Percentiles rank a stretch among this genome's conserved stretches.
Conservation (phyloP, 2,113 vertebrate species). For the Pterocles gutturalis region DNA sequence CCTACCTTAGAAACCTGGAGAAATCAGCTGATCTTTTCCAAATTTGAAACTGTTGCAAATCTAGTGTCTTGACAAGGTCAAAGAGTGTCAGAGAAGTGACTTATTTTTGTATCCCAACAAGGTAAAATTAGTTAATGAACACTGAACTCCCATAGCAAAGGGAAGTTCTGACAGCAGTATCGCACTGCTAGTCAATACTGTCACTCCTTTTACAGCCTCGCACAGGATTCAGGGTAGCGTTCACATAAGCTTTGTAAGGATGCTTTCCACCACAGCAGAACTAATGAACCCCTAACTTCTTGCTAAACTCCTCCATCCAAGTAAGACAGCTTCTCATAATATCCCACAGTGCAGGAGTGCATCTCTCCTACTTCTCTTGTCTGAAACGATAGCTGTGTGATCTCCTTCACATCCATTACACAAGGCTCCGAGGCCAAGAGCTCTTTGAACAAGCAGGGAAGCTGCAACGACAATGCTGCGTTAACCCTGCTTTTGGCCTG, state of each 20-base stretch:
- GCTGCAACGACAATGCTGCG: accelerated
- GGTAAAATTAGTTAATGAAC: background rate
- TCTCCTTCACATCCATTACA: background rate
- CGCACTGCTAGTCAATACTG: background rate
- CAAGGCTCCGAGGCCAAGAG: background rate
- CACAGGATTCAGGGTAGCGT: background rate
- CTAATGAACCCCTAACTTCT: background rate
- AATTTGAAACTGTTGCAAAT: background rate
- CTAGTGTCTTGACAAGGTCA: background rate
- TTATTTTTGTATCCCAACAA: background rate
- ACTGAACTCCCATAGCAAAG: background rate
- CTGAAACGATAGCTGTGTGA: background rate
- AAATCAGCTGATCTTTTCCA: background rate
- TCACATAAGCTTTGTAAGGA: background rate
- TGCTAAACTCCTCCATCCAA: background rate
- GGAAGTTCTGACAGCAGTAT: background rate
- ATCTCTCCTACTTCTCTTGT: background rate
- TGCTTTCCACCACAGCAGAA: background rate
- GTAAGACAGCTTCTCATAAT: background rate
- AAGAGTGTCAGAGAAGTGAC: background rate
- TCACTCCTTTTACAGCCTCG: background rate
- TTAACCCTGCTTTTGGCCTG: background rate
- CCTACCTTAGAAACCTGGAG: background rate
- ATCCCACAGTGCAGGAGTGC: background rate
- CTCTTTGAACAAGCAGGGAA: background rate